These are phyloP conservation scores for Thalassarche chlororhynchos DNA, from an alignment of 2,113 vertebrate genomes.

Conservation along the genomic window DNA sequence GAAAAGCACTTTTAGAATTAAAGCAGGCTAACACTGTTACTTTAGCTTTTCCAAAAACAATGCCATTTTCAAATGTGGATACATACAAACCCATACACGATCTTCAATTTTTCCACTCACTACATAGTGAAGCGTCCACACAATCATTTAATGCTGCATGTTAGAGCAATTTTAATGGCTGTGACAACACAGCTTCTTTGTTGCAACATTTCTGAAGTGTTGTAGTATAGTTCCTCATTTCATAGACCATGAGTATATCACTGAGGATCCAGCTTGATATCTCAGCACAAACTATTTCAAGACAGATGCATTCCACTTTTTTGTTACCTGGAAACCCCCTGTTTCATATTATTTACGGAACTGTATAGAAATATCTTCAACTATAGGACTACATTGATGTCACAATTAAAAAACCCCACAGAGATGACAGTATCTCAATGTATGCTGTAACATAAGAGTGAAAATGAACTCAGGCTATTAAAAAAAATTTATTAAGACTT, in stretches of 20 bases:
- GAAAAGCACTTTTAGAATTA: not conserved
- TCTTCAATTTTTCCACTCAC: not conserved
- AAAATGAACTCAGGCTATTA: conserved; percentile 1
- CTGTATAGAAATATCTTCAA: not conserved
- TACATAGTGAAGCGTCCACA: not conserved
- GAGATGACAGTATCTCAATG: not conserved
- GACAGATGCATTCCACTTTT: not conserved
- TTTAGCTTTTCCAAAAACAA: not conserved
- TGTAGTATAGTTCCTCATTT: not conserved
- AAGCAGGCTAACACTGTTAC: not conserved
- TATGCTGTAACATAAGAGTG: not conserved
- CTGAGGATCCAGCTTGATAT: not conserved
- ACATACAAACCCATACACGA: not conserved
- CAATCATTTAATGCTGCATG: not conserved
- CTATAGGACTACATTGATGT: rapidly evolving
- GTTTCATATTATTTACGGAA: not conserved
- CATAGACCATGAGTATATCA: not conserved
- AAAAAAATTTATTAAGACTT: conserved; percentile 42
- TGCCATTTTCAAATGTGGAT: not conserved
- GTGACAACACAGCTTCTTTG: not conserved
- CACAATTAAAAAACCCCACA: not conserved
- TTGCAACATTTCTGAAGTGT: not conserved
- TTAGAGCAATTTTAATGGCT: not conserved
- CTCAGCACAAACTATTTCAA: not conserved
- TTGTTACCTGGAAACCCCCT: not conserved